Conservation (phyloP, 2,113 vertebrate genomes). For the Ceratotherium simum region DNA sequence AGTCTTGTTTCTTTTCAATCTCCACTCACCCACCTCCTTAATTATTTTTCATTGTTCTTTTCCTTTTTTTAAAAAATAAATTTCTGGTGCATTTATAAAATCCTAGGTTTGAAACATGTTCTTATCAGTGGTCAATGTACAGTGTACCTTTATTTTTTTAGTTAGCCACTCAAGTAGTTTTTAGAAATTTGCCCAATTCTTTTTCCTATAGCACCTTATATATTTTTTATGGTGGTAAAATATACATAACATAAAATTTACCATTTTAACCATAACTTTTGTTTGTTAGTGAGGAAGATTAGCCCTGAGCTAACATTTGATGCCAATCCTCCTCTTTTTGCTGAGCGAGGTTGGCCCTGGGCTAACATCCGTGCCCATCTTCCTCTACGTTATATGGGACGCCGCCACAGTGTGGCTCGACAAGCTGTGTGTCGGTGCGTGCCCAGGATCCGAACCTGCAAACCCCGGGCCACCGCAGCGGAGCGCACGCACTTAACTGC, state of each 20-base stretch:
- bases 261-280: background rate
- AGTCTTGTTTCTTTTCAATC: background rate
- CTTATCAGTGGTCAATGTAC: background rate
- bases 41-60: background rate
- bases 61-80: background rate
- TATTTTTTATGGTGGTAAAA: background rate
- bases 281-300: too few relatives aligned
- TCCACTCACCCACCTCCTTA: background rate
- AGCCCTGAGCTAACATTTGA: too few relatives aligned
- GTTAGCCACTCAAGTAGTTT: background rate
- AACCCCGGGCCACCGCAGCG: too few relatives aligned
- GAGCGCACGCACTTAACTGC: too few relatives aligned
- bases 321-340: too few relatives aligned
- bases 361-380: too few relatives aligned
- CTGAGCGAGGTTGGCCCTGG: too few relatives aligned
- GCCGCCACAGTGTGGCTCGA: too few relatives aligned
- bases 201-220: background rate
- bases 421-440: too few relatives aligned
- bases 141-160: background rate
- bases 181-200: background rate
- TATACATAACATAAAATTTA: background rate
- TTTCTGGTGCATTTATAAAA: background rate
- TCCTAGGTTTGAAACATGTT: background rate
- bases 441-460: too few relatives aligned
- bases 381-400: too few relatives aligned